Base-by-base conservation (phyloP, 2,797 vertebrate species). In the Triplophysa bombifrons region DNA sequence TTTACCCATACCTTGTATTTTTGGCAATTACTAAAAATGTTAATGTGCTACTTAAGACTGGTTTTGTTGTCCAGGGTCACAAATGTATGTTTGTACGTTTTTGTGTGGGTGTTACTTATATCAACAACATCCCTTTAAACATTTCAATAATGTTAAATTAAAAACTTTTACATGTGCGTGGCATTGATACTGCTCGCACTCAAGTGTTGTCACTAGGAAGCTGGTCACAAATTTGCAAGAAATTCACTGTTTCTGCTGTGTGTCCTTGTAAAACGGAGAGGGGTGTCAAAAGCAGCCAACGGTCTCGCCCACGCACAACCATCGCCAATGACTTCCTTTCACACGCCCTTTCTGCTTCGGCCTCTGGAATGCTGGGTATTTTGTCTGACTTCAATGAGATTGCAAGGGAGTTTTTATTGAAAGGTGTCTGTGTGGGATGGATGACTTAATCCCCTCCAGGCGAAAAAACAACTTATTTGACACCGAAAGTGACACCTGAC, bases 401-500 rank as follows among this genome's bases (percentile, higher is more conserved):
- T 38, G 82, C 53, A 67, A 50, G 75, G 61, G 70, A 65, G 78
- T 72, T 70, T 74, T 72, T 85, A 73, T 84, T 48, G 75, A 76
- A 80, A 75, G 73, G 67, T 82, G 80, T 76, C 72, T 81, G 70
- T 61, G 82, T 76, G 67, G 53, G 70, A 61, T 68, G 75, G 65
- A 74, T 72, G 81, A 85, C 85, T 86, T 84, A 84, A 89, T 90
- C 88, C 88, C 89, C 86, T 84, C 65, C 51, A 86, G 91, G 90
- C 86, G 16, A 89, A 79, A 81, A 76, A 83, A 84, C 14, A 82
- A 89, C 90, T 92, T 90, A 90, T 92, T 93, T 92, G 90, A 89
- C 87, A 88, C 83, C 27, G 85, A 85, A 88, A 89, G 86, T 90
- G 66, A 90, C 88, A 92, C 90, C 91, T 91, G 90, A 93, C 91